phyloP scores from a whole-genome alignment of 2,113 vertebrate species.

The Myocastor coypus region DNA sequence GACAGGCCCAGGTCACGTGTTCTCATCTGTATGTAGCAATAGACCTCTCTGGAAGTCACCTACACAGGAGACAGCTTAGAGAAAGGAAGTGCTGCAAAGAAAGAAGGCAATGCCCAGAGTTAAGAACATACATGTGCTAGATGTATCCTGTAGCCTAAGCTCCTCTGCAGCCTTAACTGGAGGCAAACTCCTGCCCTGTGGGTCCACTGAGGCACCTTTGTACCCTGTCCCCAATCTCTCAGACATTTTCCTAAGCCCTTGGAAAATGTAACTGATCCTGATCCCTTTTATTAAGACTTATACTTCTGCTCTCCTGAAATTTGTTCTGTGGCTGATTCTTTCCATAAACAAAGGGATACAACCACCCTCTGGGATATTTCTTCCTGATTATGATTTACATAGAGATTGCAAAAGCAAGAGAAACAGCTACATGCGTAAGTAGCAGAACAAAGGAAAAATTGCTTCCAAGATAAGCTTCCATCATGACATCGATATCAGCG shows the following conservation, averaged over 20 bases:
- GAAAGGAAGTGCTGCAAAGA: not conserved
- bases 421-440: conserved; percentile 48
- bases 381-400: not conserved
- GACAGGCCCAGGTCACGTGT: not conserved
- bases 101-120: not conserved
- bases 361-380: not conserved
- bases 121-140: not conserved
- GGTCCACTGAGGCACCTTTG: not conserved
- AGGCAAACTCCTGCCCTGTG: not conserved
- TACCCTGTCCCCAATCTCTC: not conserved
- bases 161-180: not conserved
- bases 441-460: conserved; percentile 74
- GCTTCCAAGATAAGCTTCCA: conserved; percentile 65
- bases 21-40: not conserved
- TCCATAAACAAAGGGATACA: conserved; percentile 19
- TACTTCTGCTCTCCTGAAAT: conserved; percentile 4
- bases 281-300: not conserved
- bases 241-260: conserved; percentile 5
- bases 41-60: not conserved
- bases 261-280: not conserved
- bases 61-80: not conserved
- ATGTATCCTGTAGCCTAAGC: not conserved
- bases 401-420: conserved; percentile 63
- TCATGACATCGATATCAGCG: conserved; percentile 55
- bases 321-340: conserved; percentile 40